These are phyloP conservation scores for Palloptera scutellata DNA, from an alignment of 2,888 invertebrate species.

Conservation along the genomic window DNA sequence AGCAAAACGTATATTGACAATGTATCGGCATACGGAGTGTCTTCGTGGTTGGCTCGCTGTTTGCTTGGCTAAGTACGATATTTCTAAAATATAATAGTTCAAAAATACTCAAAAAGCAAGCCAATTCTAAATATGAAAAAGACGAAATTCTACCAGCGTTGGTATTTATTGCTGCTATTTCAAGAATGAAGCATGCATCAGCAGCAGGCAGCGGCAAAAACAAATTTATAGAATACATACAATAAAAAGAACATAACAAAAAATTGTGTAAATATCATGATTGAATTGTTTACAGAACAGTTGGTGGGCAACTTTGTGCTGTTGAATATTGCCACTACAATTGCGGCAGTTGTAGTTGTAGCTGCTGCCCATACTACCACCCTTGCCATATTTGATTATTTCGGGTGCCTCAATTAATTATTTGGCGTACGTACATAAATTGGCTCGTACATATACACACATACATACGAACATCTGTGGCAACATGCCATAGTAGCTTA, in stretches of 20 bases:
- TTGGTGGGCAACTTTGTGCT: constrained; percentile 18
- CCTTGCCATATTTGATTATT: not conserved
- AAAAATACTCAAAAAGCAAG: not conserved
- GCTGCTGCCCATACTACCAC: not conserved
- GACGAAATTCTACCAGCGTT: not conserved
- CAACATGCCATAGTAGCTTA: no score
- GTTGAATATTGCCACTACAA: constrained; percentile 11
- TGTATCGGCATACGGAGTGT: no score
- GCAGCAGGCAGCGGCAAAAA: not conserved
- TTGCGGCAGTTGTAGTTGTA: no score
- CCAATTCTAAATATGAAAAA: not conserved
- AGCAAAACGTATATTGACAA: constrained; percentile 1
- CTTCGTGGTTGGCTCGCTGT: not conserved
- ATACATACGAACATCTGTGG: no score
- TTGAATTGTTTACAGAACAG: constrained; percentile 29
- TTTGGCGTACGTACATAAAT: not conserved
- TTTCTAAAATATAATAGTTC: not conserved
- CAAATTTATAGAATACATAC: no score
- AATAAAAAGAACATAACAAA: not conserved
- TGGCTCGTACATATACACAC: no score
- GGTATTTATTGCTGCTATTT: not conserved
- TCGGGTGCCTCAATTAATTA: constrained; percentile 1
- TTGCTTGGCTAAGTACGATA: not conserved
- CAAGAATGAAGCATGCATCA: not conserved
- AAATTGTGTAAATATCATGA: constrained; percentile 19